Conservation (phyloP, 2,797 vertebrate genomes). For the Orestias chungarensis region DNA sequence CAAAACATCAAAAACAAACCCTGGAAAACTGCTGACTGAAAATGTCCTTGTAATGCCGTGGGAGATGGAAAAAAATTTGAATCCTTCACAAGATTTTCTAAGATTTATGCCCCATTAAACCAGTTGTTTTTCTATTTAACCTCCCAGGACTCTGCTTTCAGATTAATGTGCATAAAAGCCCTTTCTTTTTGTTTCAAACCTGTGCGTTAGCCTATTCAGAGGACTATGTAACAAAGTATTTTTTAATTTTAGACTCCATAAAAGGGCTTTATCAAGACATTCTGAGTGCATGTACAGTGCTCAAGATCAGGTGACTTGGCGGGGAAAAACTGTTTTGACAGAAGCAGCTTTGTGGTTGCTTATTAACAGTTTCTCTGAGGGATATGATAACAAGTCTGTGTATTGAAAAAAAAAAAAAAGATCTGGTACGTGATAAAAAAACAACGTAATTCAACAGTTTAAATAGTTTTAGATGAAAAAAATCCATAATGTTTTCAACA, state of each 20-base stretch:
- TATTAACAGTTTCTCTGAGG: constrained; percentile 59
- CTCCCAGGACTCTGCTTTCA: constrained; percentile 3
- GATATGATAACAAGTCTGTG: not conserved
- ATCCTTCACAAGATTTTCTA: not conserved
- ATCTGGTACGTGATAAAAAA: not conserved
- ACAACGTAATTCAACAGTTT: not conserved
- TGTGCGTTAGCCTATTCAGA: constrained; percentile 27
- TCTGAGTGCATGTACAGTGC: constrained; percentile 31
- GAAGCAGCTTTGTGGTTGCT: constrained; percentile 61
- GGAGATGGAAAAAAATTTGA: constrained; percentile 8
- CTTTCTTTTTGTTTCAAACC: constrained; percentile 19
- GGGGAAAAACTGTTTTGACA: constrained; percentile 49
- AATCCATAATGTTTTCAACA: not conserved
- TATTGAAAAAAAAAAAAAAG: not conserved
- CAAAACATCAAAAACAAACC: constrained; percentile 15
- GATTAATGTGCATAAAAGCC: not conserved
- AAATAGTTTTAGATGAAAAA: not conserved
- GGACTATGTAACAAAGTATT: constrained; percentile 18
- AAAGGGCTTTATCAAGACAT: constrained; percentile 23
- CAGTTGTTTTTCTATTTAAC: not conserved
- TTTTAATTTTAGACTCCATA: constrained; percentile 33
- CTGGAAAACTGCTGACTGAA: constrained; percentile 19
- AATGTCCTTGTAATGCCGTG: constrained; percentile 2
- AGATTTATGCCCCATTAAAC: not conserved
- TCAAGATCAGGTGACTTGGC: constrained; percentile 56